Evolutionary conservation across 2,797 vertebrate genomes (phyloP).

Genomic region (Mormyrus proboscirostris): DNA sequence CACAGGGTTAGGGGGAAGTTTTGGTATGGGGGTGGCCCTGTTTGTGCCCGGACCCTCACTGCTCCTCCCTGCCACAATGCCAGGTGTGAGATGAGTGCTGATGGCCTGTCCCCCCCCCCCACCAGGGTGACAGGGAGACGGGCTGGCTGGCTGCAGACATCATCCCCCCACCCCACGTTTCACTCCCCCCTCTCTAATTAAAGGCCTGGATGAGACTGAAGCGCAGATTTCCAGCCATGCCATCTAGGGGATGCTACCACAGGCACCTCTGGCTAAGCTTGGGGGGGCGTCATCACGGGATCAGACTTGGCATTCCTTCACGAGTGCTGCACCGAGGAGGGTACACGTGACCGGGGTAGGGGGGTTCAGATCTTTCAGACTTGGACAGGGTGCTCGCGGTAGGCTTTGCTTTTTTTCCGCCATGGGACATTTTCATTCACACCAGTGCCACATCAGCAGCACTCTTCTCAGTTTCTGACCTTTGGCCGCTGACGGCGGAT

Average conservation of each 20-base stretch:
- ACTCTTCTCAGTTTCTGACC: conserved; percentile 33
- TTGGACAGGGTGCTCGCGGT: conserved; percentile 39
- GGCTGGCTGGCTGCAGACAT: neutral
- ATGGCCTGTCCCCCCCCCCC: neutral
- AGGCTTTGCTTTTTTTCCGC: conserved; percentile 44
- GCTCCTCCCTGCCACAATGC: neutral
- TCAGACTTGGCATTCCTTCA: neutral
- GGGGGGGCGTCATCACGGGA: neutral
- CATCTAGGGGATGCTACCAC: neutral
- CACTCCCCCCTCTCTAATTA: neutral
- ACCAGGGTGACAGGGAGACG: neutral
- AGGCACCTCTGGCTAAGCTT: neutral
- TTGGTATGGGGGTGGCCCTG: neutral
- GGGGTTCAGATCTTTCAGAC: conserved; percentile 31
- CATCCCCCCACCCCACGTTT: neutral
- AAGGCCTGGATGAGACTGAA: neutral
- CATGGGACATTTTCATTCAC: conserved; percentile 49
- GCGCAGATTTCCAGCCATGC: neutral
- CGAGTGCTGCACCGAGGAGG: neutral
- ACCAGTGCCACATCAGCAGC: conserved; percentile 43
- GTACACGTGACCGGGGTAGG: neutral
- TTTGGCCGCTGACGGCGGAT: conserved; percentile 27
- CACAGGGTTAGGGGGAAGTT: neutral
- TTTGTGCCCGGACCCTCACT: neutral
- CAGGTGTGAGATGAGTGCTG: neutral